Evolutionary conservation across 1,140 invertebrate species (phyloP).

Genomic region (Trichogramma pretiosum): DNA sequence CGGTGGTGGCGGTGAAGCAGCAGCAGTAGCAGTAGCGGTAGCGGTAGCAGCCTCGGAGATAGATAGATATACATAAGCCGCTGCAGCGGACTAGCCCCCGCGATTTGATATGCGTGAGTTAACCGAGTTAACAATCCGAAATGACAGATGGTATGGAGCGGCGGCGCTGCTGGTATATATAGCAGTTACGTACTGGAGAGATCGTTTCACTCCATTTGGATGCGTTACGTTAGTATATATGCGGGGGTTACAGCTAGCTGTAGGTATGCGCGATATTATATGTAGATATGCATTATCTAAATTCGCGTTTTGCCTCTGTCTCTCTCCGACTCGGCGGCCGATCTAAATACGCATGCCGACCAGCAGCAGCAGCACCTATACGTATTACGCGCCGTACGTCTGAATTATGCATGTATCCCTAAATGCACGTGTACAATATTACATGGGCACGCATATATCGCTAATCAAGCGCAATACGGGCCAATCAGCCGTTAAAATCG

Average conservation of each 20-base stretch:
- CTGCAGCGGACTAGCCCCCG: not conserved
- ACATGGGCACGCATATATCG: too few relatives aligned
- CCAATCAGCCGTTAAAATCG: too few relatives aligned
- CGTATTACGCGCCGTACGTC: too few relatives aligned
- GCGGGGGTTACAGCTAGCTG: not conserved
- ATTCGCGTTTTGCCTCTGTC: conserved; percentile 1
- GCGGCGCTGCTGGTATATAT: not conserved
- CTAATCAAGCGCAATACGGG: too few relatives aligned
- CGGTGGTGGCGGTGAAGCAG: too few relatives aligned
- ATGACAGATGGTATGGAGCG: conserved; percentile 17
- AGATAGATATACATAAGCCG: too few relatives aligned
- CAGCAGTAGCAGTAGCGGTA: too few relatives aligned
- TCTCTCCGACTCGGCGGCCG: not conserved
- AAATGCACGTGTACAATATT: too few relatives aligned
- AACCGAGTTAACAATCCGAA: conserved; percentile 16
- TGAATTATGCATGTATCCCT: not conserved
- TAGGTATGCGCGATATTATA: conserved; percentile 4
- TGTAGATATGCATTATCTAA: conserved; percentile 16
- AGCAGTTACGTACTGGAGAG: too few relatives aligned
- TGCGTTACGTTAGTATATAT: not conserved
- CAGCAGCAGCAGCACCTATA: too few relatives aligned
- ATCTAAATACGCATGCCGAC: too few relatives aligned
- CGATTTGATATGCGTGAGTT: conserved; percentile 18
- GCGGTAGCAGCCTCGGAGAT: too few relatives aligned
- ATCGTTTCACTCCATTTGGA: conserved; percentile 2